Conservation (phyloP, 2,888 invertebrate genomes). For the Cotesia congregata region DNA sequence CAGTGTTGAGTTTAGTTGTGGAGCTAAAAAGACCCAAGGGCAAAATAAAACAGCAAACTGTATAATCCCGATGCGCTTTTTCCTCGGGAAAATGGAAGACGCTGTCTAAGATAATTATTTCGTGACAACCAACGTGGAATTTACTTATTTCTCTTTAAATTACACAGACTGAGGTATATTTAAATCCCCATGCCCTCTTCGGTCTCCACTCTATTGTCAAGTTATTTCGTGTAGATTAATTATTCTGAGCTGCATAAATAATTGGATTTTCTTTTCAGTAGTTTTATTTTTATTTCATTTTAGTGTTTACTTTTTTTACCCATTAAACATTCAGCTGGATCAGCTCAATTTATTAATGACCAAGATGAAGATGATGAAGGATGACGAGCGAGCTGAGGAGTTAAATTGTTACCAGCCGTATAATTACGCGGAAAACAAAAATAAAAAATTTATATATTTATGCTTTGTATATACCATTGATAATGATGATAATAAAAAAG, state of each 20-base stretch:
- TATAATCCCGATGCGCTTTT: slow-evolving; percentile 24
- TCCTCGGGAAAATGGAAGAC: slow-evolving; percentile 16
- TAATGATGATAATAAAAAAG: slow-evolving; percentile 39
- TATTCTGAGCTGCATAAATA: neutral
- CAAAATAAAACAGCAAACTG: slow-evolving; percentile 18
- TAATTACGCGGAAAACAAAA: slow-evolving; percentile 51
- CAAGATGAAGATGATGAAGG: slow-evolving; percentile 37
- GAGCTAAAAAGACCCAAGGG: slow-evolving; percentile 20
- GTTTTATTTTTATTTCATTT: too few relatives aligned
- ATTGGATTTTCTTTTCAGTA: neutral
- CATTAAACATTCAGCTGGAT: slow-evolving; percentile 6
- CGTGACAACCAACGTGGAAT: slow-evolving; percentile 10
- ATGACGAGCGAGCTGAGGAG: slow-evolving; percentile 47
- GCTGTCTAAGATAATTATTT: slow-evolving; percentile 24
- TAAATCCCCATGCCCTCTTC: neutral
- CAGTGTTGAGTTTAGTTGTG: slow-evolving; percentile 17
- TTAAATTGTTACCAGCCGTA: slow-evolving; percentile 53
- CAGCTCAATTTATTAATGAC: neutral
- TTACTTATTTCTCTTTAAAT: neutral
- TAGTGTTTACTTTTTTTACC: neutral
- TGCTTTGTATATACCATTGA: slow-evolving; percentile 24
- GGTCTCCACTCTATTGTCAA: neutral
- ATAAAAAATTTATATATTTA: slow-evolving; percentile 21
- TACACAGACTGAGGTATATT: neutral
- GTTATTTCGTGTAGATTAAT: neutral